These are phyloP conservation scores for Lasioglossum malachurum DNA, from an alignment of 2,888 invertebrate species.

Conservation along the genomic window DNA sequence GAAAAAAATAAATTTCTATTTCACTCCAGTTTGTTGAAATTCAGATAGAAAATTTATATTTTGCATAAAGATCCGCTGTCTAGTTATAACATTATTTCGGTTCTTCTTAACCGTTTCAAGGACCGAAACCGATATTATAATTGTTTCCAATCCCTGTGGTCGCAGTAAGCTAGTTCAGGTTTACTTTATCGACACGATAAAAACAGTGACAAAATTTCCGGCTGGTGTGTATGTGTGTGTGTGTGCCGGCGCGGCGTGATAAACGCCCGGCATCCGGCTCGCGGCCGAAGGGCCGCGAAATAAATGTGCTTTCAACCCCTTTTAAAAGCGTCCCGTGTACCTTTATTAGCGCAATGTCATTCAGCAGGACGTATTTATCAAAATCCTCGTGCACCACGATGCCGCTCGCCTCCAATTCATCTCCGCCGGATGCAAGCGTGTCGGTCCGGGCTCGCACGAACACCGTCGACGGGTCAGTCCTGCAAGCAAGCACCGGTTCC, in stretches of 20 bases:
- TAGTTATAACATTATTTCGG: too few relatives aligned
- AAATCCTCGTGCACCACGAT: constrained; percentile 74
- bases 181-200: constrained; percentile 11
- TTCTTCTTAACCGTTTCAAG: not conserved
- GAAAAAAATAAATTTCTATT: too few relatives aligned
- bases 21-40: too few relatives aligned
- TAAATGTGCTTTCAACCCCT: constrained; percentile 18
- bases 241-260: not conserved
- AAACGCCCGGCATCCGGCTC: constrained; percentile 16
- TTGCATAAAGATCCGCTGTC: too few relatives aligned
- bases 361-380: constrained; percentile 63
- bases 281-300: not conserved
- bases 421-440: constrained; percentile 22
- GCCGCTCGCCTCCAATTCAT: constrained; percentile 58
- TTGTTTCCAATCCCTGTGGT: not conserved
- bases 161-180: not conserved
- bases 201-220: constrained; percentile 18
- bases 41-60: too few relatives aligned
- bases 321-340: constrained; percentile 56
- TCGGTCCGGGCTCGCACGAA: constrained; percentile 50
- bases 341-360: constrained; percentile 77
- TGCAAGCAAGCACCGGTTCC: constrained; percentile 40
- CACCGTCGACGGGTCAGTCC: constrained; percentile 11
- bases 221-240: too few relatives aligned
- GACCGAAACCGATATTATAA: not conserved